Evolutionary conservation across 2,797 vertebrate genomes (phyloP).

Genomic region (Poeciliopsis turneri): DNA sequence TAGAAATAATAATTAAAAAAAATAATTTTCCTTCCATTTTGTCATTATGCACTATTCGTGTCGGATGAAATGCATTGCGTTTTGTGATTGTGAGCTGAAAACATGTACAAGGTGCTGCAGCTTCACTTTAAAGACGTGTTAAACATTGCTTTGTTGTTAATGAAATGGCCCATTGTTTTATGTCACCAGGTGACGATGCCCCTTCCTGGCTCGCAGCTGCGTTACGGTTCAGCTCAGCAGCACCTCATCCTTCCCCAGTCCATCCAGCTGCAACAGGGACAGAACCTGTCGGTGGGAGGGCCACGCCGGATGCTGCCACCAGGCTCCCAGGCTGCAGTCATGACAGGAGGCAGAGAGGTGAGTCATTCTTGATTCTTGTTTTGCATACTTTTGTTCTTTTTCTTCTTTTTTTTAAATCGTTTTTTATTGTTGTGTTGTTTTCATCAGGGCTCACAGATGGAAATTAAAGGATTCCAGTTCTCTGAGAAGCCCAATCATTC

Average conservation of each 20-base stretch:
- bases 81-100: not conserved
- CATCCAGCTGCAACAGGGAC: constrained; percentile 96
- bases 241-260: constrained; percentile 96
- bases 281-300: constrained; percentile 92
- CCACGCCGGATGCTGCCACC: constrained; percentile 92
- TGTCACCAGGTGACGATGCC: constrained; percentile 92
- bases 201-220: constrained; percentile 93
- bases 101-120: not conserved
- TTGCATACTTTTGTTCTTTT: not conserved
- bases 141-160: not conserved
- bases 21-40: not conserved
- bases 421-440: not conserved
- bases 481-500: constrained; percentile 93
- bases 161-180: not conserved
- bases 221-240: constrained; percentile 96
- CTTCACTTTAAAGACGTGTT: not conserved
- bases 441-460: constrained; percentile 90
- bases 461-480: constrained; percentile 98
- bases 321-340: constrained; percentile 89
- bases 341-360: constrained; percentile 92
- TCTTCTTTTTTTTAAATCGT: not conserved
- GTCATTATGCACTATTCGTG: not conserved
- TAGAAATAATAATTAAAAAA: not conserved
- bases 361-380: constrained; percentile 25
- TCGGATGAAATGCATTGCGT: not conserved